Conservation (phyloP, 2,888 invertebrate species). For the Erannis defoliaria region DNA sequence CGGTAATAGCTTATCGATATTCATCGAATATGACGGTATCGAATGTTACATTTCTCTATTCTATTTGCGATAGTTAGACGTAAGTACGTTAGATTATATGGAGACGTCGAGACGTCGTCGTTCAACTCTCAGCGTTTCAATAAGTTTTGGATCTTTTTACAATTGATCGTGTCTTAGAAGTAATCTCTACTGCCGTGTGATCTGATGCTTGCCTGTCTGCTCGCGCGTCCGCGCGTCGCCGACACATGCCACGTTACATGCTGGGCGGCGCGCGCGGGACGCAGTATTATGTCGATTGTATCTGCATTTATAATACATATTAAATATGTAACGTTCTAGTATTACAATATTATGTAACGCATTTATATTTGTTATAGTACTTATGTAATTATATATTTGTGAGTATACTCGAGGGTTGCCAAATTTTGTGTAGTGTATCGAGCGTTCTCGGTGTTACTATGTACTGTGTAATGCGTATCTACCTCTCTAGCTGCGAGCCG, state of each 20-base stretch:
- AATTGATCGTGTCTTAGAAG: constrained; percentile 38
- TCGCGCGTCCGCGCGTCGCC: constrained; percentile 10
- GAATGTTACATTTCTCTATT: not conserved
- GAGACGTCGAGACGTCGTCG: not conserved
- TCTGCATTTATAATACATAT: constrained; percentile 43
- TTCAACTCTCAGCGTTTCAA: constrained; percentile 34
- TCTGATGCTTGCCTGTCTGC: constrained; percentile 38
- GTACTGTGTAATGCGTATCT: too few relatives aligned
- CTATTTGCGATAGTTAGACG: constrained; percentile 2
- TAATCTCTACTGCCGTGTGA: constrained; percentile 39
- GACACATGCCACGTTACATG: too few relatives aligned
- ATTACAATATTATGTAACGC: constrained; percentile 13
- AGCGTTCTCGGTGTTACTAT: constrained; percentile 20
- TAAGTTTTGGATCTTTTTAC: constrained; percentile 62
- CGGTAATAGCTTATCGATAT: not conserved
- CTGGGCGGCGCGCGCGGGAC: constrained; percentile 1
- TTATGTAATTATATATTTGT: constrained; percentile 16
- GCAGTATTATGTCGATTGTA: constrained; percentile 40
- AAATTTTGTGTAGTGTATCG: constrained; percentile 68
- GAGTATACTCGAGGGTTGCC: constrained; percentile 59
- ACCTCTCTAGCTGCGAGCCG: constrained; percentile 14
- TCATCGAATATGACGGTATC: not conserved
- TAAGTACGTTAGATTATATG: not conserved
- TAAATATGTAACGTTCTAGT: constrained; percentile 31
- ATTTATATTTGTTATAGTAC: constrained; percentile 40